Percentiles rank a stretch among this genome's conserved stretches.
Evolutionary conservation across 2,888 invertebrate species (phyloP).

Genomic region (Petrolisthes cinctipes): DNA sequence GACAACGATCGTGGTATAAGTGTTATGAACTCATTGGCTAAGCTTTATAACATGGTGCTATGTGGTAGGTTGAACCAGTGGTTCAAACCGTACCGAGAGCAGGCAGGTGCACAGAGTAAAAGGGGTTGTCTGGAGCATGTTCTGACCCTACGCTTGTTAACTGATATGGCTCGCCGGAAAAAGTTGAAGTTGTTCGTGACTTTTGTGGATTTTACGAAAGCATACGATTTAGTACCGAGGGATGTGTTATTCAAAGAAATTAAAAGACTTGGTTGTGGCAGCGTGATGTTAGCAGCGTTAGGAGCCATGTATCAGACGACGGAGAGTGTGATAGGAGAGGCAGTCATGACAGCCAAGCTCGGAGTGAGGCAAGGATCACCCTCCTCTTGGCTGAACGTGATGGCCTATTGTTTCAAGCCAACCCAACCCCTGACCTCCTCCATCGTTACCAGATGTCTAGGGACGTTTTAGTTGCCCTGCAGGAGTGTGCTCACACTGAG

Average conservation of each 20-base stretch:
- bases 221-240: slow-evolving; percentile 5
- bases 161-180: slow-evolving; percentile 15
- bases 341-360: too few relatives aligned
- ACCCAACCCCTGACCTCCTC: too few relatives aligned
- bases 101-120: background rate
- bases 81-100: slow-evolving; percentile 19
- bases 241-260: background rate
- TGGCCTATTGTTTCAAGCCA: too few relatives aligned
- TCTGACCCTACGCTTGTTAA: background rate
- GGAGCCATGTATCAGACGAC: background rate
- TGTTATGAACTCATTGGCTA: too few relatives aligned
- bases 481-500: too few relatives aligned
- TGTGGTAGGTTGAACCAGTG: slow-evolving; percentile 19
- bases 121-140: slow-evolving; percentile 1
- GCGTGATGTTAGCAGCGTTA: background rate
- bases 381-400: too few relatives aligned
- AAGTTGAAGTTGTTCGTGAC: slow-evolving; percentile 7
- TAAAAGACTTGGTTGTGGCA: background rate
- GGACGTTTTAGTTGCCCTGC: too few relatives aligned
- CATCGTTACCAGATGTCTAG: too few relatives aligned
- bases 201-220: slow-evolving; percentile 5
- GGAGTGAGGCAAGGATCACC: too few relatives aligned
- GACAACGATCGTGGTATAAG: too few relatives aligned
- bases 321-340: too few relatives aligned
- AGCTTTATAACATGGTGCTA: slow-evolving; percentile 7